Percentiles rank a stretch among this genome's conserved stretches.
Conservation (phyloP, 2,113 vertebrate species). For the Heloderma charlesbogerti region DNA sequence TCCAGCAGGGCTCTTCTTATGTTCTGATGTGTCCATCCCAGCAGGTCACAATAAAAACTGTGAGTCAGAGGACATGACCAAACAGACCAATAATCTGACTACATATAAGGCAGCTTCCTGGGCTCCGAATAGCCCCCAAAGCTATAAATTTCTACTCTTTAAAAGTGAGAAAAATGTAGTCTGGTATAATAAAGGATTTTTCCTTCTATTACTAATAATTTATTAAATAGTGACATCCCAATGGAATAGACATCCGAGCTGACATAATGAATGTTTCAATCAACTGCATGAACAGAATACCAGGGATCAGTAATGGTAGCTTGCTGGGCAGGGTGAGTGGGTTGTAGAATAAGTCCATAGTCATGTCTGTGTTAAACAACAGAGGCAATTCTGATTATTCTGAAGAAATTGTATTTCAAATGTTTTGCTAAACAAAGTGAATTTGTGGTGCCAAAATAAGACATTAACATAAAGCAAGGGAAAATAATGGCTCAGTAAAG, state of each 20-base stretch:
- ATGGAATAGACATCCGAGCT: neutral
- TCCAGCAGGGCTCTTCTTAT: no score
- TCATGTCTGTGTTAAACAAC: slow-evolving; percentile 23
- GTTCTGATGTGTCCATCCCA: no score
- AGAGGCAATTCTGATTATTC: slow-evolving; percentile 30
- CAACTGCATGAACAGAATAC: neutral
- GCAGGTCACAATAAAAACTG: no score
- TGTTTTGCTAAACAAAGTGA: slow-evolving; percentile 24
- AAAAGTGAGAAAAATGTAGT: neutral
- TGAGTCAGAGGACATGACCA: neutral
- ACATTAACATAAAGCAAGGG: fast-evolving
- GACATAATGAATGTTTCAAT: slow-evolving; percentile 4
- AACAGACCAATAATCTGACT: neutral
- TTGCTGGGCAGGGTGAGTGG: neutral
- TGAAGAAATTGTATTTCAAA: slow-evolving; percentile 18
- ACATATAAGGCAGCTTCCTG: neutral
- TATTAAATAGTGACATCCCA: neutral
- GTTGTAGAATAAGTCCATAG: neutral
- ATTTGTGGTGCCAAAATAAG: neutral
- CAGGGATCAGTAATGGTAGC: neutral
- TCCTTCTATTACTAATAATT: fast-evolving
- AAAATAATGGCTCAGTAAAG: neutral
- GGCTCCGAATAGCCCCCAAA: neutral
- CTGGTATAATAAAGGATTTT: neutral
- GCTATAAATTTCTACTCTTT: neutral